These are phyloP conservation scores for Caerostris darwini DNA, from an alignment of 1,140 invertebrate species.

Conservation along the genomic window DNA sequence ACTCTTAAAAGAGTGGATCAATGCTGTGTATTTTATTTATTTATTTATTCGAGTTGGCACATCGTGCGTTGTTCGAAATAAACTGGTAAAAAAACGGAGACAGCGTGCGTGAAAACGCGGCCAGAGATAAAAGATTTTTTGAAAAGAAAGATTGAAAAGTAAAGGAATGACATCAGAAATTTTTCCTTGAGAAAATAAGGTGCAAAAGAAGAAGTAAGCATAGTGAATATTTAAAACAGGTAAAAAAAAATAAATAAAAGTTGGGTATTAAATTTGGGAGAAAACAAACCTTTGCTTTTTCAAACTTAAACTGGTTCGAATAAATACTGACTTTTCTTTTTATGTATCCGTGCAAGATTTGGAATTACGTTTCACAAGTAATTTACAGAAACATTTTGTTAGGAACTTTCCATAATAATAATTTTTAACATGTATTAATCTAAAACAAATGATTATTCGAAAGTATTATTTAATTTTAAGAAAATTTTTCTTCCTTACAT, in stretches of 20 bases:
- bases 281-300: not conserved
- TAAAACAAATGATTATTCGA: too few relatives aligned
- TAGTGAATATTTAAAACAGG: not conserved
- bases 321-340: too few relatives aligned
- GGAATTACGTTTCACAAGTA: too few relatives aligned
- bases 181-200: not conserved
- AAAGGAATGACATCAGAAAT: not conserved
- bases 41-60: not conserved
- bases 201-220: not conserved
- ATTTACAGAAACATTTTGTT: too few relatives aligned
- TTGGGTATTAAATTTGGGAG: slow-evolving; percentile 15
- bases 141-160: not conserved
- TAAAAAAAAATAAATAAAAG: not conserved
- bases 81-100: not conserved
- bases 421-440: too few relatives aligned
- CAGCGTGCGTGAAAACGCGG: not conserved
- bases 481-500: too few relatives aligned
- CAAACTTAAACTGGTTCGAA: not conserved
- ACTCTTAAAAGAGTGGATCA: not conserved
- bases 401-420: too few relatives aligned
- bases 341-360: too few relatives aligned
- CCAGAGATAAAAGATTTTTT: not conserved
- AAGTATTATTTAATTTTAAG: too few relatives aligned
- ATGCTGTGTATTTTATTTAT: slow-evolving; percentile 16
- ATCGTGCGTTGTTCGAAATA: not conserved